Base-by-base conservation (phyloP, 2,797 vertebrate genomes). In the Falco cherrug region DNA sequence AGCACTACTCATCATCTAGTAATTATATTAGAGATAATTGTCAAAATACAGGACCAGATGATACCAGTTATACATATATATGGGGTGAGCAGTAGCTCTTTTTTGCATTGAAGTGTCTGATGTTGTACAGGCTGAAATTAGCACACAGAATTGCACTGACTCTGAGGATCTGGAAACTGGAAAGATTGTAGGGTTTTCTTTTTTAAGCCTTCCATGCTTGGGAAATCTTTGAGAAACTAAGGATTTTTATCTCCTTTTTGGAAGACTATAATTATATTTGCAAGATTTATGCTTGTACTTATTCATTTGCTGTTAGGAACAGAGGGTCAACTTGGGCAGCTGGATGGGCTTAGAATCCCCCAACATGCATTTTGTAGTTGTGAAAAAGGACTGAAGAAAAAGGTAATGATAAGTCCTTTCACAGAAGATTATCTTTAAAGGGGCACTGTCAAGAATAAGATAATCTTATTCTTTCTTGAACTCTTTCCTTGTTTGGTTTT, bases 21-120 rank as follows among this genome's bases (percentile, higher is more conserved):
- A 96, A 97, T 95, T 95, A 94, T 45, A 70, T 92, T 95, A 89
- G 63, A 93, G 85, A 89, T 97, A 95, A 95, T 93, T 92, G 90
- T 94, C 94, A 84, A 96, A 97, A 94, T 87, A 91, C 22, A 77
- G 60, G 85, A 87, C 85, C 87, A 94, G 91, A 96, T 90, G 89
- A 96, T 93, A 97, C 68, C 56, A 87, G 91, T 90, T 79, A 64
- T 28, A 50, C 63, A 45, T 60, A 54, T 53, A 47, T 28, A 83
- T 37, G 22, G 35, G 41, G 19, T 47, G 73, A 85, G 50, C 35
- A 18, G 41, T 26, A 69, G 18, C 35, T 91, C 31, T 37, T 37
- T 43, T 84, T 79, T 61, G 9, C 33, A 4, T 3, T 16, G 20
- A 9, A 63, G 26, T 6, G 10, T 5, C 35, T 73, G 37, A 59